phyloP scores from a whole-genome alignment of 2,888 invertebrate genomes.

The Scaptomyza flava region DNA sequence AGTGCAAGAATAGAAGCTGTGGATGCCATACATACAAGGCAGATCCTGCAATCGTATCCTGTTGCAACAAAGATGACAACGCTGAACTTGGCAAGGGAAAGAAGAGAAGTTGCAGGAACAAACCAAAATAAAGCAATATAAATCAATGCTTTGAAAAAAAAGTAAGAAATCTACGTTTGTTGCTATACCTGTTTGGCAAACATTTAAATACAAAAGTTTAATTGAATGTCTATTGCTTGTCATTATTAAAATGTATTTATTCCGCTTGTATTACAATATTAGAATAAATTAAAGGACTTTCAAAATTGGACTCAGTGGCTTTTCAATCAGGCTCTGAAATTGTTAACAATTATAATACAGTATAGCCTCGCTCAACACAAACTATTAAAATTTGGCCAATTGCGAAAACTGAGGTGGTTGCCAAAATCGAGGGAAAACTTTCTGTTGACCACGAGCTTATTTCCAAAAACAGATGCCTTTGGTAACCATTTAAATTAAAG shows the following conservation, averaged over 20 bases:
- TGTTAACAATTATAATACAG: not conserved
- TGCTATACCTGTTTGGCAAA: not conserved
- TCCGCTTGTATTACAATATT: not conserved
- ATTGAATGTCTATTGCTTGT: not conserved
- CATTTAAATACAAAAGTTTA: not conserved
- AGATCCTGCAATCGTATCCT: conserved; percentile 15
- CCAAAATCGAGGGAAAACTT: too few species aligned
- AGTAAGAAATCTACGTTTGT: not conserved
- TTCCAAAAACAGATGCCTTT: too few species aligned
- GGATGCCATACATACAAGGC: conserved; percentile 37
- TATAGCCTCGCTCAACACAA: too few species aligned
- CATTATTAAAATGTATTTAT: not conserved
- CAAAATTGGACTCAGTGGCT: not conserved
- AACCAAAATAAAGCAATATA: conserved; percentile 26
- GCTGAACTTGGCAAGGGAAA: not conserved
- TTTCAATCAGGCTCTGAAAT: not conserved
- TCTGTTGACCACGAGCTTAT: too few species aligned
- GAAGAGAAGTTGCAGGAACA: conserved; percentile 32
- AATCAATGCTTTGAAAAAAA: not conserved
- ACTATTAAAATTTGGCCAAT: too few species aligned
- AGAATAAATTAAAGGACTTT: not conserved
- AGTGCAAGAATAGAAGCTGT: conserved; percentile 73
- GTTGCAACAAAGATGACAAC: conserved; percentile 35
- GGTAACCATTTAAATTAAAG: too few species aligned
- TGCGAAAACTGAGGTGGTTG: too few species aligned